Conservation (phyloP, 2,797 vertebrate genomes). For the Myioborus miniatus region DNA sequence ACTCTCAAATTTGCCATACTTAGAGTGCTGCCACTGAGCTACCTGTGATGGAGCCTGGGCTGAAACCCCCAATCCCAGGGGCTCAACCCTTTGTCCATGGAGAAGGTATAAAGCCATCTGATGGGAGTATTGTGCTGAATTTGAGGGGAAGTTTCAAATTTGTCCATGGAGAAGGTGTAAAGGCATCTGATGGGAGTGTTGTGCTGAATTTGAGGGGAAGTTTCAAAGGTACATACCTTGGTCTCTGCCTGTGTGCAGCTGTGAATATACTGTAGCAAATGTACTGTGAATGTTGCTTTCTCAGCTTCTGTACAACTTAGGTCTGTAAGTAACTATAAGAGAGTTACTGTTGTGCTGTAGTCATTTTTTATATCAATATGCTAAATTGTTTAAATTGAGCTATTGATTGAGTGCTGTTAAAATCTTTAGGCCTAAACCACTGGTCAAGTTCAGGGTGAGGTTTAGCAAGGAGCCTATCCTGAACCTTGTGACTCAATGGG, state of each 20-base stretch:
- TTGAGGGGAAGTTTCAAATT: background rate
- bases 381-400: background rate
- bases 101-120: background rate
- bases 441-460: background rate
- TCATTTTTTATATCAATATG: background rate
- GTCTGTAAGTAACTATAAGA: background rate
- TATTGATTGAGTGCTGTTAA: accelerated
- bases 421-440: background rate
- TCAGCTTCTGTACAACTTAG: background rate
- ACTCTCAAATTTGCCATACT: accelerated
- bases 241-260: background rate
- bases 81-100: background rate
- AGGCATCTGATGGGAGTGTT: background rate
- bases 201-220: accelerated
- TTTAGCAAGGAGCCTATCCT: background rate
- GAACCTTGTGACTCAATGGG: background rate
- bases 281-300: background rate
- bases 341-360: no score
- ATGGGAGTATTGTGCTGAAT: background rate
- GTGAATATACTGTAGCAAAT: background rate
- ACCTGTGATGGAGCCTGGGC: background rate
- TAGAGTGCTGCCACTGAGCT: accelerated
- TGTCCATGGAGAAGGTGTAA: background rate
- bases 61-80: background rate
- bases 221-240: background rate